Evolutionary conservation across 2,113 vertebrate species (phyloP), one percentile per base, ranked within the genome.

Genomic region (Herpailurus yagouaroundi): DNA sequence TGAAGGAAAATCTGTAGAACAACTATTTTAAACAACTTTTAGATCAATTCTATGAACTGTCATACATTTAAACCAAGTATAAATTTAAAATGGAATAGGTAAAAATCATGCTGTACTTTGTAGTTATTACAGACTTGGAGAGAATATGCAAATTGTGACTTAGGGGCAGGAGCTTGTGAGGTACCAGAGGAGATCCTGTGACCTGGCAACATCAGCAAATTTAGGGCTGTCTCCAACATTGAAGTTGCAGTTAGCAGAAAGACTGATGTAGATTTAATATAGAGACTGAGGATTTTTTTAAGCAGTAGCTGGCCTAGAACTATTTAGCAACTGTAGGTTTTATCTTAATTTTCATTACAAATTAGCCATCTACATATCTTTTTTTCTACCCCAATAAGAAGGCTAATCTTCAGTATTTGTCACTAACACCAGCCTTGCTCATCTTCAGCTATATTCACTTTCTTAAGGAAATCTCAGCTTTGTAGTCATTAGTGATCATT

Each of bases 401-500:
- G 74, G 63, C 41, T 96, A 82, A 93, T 84, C 86, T 97, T 97
- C 50, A 96, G 76, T 94, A 97, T 89, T 97, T 97, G 84, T 97
- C 93, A 96, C 94, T 97, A 96, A 96, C 94, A 94, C 89, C 84
- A 96, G 60, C 38, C 69, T 94, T 94, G 57, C 76, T 96, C 91
- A 96, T 92, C 84, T 95, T 96, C 89, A 97, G 71, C 95, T 96
- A 68, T 95, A 81, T 94, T 96, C 96, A 86, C 86, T 95, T 97
- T 96, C 80, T 86, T 94, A 84, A 97, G 80, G 79, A 98, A 91
- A 81, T 96, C 80, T 97, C 90, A 94, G 94, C 50, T 95, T 95
- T 96, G 77, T 92, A 86, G 92, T 97, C 96, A 98, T 98, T 98
- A 98, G 94, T 89, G 96, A 94, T 97, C 97, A 98, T 97, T 98